Base-by-base conservation (phyloP, 2,113 vertebrate species). In the Ramphastos sulfuratus region DNA sequence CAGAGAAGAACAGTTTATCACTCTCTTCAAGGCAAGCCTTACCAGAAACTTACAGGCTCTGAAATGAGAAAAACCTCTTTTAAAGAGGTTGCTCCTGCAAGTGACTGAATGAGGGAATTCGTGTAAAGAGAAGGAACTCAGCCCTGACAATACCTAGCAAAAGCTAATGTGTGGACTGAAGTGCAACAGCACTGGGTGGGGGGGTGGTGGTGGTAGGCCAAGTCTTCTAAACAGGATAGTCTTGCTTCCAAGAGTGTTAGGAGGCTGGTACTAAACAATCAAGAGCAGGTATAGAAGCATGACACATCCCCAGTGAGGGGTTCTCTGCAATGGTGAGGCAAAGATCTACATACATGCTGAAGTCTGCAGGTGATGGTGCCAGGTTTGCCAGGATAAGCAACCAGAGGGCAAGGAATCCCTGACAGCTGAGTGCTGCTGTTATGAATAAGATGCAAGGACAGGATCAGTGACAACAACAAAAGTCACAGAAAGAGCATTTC, bases 131-230 rank as follows among this genome's bases (percentile, higher is more conserved):
- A 31, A 9, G 5, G 9, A 54, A 35, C 17, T 61, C 77, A 83
- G n/a, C 23, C 35, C 64, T 31, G 33, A 63, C 37, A 2, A 7
- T 4, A 31, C 20, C 12, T 31, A 44, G 16, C 48, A 75, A 39
- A 70, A 88, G 33, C 15, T 61, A 5, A 48, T 64, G 63, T 54
- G 60, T 66, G 46, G 19, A 19, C 58, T 81, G 52, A 71, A 64
- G 56, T 1, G 0, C 3, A 3, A 25, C 37, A 73, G 73, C n/a
- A n/a, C 14, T 19, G 24, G 67, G 63, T 33, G 33, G 14, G 24
- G 21, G 6, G 24, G 3, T 11, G n/a, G 33, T 6, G 7, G 35
- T 20, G 7, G 1, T 28, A 6, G 25, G 37, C 21, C 2, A 0
- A 50, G 15, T 33, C 31, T 55, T 77, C 50, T 70, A 33, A 23